Evolutionary conservation across 2,797 vertebrate species (phyloP).

Genomic region (Ctenopoma kingsleyae): DNA sequence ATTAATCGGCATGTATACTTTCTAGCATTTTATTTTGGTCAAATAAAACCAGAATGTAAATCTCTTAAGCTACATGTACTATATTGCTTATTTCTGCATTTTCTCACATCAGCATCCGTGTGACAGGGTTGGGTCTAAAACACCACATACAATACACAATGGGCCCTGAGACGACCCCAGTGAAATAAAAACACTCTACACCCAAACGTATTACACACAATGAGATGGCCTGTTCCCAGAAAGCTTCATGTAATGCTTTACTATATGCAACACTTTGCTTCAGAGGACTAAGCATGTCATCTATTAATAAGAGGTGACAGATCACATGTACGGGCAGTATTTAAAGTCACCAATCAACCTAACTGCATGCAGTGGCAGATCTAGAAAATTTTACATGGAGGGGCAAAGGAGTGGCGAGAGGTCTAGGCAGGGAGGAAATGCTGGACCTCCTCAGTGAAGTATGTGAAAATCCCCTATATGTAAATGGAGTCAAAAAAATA

Average conservation of each 20-base stretch:
- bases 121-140: neutral
- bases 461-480: too few species aligned
- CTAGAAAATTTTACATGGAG: too few species aligned
- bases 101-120: slow-evolving; percentile 18
- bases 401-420: too few species aligned
- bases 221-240: slow-evolving; percentile 25
- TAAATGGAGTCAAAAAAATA: too few species aligned
- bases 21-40: neutral
- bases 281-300: slow-evolving; percentile 4
- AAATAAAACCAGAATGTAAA: slow-evolving; percentile 55
- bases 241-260: slow-evolving; percentile 6
- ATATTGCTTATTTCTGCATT: slow-evolving; percentile 41
- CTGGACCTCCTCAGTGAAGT: too few species aligned
- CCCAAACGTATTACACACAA: slow-evolving; percentile 4
- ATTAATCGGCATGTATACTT: slow-evolving; percentile 3
- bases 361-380: too few species aligned
- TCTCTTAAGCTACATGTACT: neutral
- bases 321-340: too few species aligned
- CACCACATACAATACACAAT: neutral
- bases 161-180: slow-evolving; percentile 1
- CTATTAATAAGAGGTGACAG: slow-evolving; percentile 2
- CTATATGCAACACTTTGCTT: slow-evolving; percentile 9
- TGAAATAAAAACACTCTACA: neutral
- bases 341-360: too few species aligned
- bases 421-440: too few species aligned